Percentiles rank a stretch among this genome's conserved stretches.
These are phyloP conservation scores for Pseudopipra pipra DNA, from an alignment of 2,113 vertebrate species.

Conservation along the genomic window DNA sequence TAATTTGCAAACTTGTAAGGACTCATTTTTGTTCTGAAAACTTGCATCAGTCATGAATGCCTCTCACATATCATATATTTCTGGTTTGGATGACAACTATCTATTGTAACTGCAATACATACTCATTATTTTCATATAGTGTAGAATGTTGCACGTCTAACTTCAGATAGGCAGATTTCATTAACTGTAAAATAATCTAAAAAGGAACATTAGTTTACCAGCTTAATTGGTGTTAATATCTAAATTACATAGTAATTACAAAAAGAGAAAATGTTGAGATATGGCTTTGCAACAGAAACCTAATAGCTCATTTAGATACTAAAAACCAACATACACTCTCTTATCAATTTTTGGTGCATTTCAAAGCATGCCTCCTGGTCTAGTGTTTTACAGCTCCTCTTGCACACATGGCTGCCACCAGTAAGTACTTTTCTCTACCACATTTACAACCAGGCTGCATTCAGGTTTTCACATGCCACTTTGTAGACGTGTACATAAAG, in stretches of 20 bases:
- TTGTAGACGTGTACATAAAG: neutral
- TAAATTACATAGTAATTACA: conserved; percentile 59
- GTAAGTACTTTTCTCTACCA: neutral
- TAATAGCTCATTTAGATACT: conserved; percentile 13
- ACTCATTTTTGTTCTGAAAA: neutral
- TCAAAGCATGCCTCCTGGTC: conserved; percentile 45
- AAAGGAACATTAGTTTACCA: conserved; percentile 38
- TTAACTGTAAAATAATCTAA: conserved; percentile 48
- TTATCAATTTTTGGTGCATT: conserved; percentile 38
- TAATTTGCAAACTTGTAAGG: neutral
- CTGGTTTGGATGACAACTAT: neutral
- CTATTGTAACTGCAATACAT: neutral
- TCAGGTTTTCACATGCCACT: conserved; percentile 11
- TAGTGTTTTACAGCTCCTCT: neutral
- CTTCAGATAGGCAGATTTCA: conserved; percentile 36
- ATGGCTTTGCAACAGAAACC: neutral
- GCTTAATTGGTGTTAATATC: conserved; percentile 55
- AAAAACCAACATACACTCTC: conserved; percentile 13
- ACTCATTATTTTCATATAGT: neutral
- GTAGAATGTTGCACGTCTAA: neutral
- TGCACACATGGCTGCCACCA: neutral
- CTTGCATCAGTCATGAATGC: neutral
- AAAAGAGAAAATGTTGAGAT: conserved; percentile 36
- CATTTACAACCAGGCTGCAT: conserved; percentile 8
- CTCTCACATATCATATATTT: neutral